A percentile compares a stretch with the other conserved stretches of the same genome.
Evolutionary conservation across 1,140 invertebrate genomes (phyloP).

Genomic region (Aphaenogaster floridana): DNA sequence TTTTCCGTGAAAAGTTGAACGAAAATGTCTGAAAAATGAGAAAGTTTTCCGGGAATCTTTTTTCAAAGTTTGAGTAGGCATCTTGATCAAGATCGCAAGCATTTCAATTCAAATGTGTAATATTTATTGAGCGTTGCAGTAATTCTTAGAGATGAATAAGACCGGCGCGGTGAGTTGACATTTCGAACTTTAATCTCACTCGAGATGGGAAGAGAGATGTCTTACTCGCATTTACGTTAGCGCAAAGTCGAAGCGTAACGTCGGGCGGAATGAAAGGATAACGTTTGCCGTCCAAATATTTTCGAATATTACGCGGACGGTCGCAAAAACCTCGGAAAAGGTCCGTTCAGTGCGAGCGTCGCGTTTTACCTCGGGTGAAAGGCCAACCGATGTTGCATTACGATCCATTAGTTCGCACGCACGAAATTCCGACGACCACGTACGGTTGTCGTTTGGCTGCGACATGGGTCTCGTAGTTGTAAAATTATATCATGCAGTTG

Average conservation of each 20-base stretch:
- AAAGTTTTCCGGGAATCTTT: background rate
- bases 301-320: conserved; percentile 30
- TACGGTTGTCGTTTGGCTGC: background rate
- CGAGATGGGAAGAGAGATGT: background rate
- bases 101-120: background rate
- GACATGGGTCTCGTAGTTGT: background rate
- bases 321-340: background rate
- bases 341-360: background rate
- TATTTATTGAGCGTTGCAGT: background rate
- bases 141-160: background rate
- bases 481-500: conserved; percentile 31
- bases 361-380: background rate
- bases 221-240: background rate
- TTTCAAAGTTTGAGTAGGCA: background rate
- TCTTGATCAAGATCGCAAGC: background rate
- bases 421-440: background rate
- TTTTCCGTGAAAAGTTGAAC: background rate
- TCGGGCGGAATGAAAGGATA: conserved; percentile 39
- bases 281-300: conserved; percentile 55
- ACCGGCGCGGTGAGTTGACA: background rate
- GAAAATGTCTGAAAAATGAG: background rate
- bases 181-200: conserved; percentile 9
- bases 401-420: background rate
- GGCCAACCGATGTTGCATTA: background rate
- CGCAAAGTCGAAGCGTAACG: background rate